Base-by-base conservation (phyloP, 2,888 invertebrate species). In the Ormyrus rosae region DNA sequence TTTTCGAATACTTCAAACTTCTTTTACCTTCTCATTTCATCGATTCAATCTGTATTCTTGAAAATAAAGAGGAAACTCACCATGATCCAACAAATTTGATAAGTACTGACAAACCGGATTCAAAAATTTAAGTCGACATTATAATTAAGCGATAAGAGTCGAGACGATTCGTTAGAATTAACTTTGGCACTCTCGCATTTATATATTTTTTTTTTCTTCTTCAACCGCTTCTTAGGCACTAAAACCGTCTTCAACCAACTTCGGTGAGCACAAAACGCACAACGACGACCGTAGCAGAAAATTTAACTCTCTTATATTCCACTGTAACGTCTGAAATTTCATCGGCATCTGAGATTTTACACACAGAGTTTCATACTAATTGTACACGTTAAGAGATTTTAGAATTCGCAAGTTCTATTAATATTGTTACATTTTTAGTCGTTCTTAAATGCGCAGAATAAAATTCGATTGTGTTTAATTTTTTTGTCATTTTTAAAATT, bases 131-230 rank as follows among this genome's bases (percentile, higher is more conserved):
- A 53, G 56, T 63, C 13, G 50, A 70, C 34, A 34, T 34, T 34
- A 34, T 48, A 64, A 70, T 73, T 58, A 69, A 79, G n/a, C 55
- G 61, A 74, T 77, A 61, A 73, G 68, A 78, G 72, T 80, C 64
- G 64, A 80, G 76, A 77, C 69, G 68, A 74, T 69, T 82, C 68
- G 58, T 77, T 78, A 75, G 34, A 75, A 75, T 75, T 70, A 79
- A 79, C 76, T 82, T 82, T 82, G 82, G 82, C 82, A 82, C 81
- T 81, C 82, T 73, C 72, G 9, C 71, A 55, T 64, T 34, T 34
- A 34, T 34, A 34, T 34, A 34, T 34, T 34, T 34, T 34, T 34
- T 34, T 79, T 71, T 79, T 76, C 65, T 53, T 75, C 56, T 71
- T 67, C 45, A 60, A 50, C 51, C 72, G 46, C 64, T 61, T 75